Percentiles rank a stretch among this genome's conserved stretches.
Evolutionary conservation across 2,888 invertebrate species (phyloP).

Genomic region (Drosophila silvestris): DNA sequence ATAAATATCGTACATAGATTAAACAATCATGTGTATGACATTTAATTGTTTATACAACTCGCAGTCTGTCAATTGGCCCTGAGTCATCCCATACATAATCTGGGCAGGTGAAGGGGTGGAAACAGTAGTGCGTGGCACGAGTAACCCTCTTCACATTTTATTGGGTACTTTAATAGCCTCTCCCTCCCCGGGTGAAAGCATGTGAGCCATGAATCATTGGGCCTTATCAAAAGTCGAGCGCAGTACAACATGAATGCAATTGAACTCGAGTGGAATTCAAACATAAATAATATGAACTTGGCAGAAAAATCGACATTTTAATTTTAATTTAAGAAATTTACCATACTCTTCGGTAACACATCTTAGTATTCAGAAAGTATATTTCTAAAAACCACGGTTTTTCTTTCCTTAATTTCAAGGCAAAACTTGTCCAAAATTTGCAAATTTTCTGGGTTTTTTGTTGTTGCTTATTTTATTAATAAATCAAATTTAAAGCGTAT

Average conservation of each 20-base stretch:
- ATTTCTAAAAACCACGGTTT: fast-evolving
- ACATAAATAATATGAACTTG: conserved; percentile 27
- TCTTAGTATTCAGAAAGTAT: background rate
- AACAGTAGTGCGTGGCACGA: background rate
- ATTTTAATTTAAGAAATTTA: background rate
- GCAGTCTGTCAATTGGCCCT: conserved; percentile 22
- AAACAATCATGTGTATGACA: conserved; percentile 24
- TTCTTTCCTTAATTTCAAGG: background rate
- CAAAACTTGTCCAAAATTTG: background rate
- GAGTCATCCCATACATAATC: conserved; percentile 27
- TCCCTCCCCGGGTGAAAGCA: background rate
- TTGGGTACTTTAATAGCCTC: background rate
- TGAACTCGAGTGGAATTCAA: conserved; percentile 28
- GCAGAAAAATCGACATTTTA: background rate
- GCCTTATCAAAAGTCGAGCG: conserved; percentile 26
- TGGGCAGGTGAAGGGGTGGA: background rate
- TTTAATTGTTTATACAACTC: conserved; percentile 34
- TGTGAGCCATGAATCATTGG: conserved; percentile 35
- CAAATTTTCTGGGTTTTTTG: background rate
- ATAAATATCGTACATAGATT: conserved; percentile 33
- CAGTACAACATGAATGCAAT: conserved; percentile 23
- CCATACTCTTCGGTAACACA: background rate
- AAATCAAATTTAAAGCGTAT: background rate
- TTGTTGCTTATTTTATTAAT: background rate
- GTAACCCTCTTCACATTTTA: background rate